Evolutionary conservation across 2,113 vertebrate genomes (phyloP).

Genomic region (Ameiurus melas): DNA sequence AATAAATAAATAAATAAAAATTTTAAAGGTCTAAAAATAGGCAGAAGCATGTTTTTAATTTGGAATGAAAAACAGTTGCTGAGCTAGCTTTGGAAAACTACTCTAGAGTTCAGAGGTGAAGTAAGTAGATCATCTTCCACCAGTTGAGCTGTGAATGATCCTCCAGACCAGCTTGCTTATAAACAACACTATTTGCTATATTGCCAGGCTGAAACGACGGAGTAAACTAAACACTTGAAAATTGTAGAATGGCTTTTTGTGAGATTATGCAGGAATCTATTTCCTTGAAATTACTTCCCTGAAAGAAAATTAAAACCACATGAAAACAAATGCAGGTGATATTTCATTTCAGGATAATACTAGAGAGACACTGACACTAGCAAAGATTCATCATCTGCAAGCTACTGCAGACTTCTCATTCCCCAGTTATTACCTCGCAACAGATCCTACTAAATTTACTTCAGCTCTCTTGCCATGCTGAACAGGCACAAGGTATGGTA

Average conservation of each 20-base stretch:
- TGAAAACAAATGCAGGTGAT: slow-evolving; percentile 9
- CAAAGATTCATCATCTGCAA: slow-evolving; percentile 15
- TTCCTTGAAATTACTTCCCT: slow-evolving; percentile 15
- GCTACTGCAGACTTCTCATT: slow-evolving; percentile 16
- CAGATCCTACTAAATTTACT: slow-evolving; percentile 19
- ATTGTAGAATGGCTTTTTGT: neutral
- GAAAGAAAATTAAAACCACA: slow-evolving; percentile 23
- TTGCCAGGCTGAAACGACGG: neutral
- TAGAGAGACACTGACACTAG: slow-evolving; percentile 16
- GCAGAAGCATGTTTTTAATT: neutral
- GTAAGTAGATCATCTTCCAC: neutral
- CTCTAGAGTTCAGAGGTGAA: neutral
- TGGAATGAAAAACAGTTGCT: neutral
- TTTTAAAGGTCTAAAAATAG: neutral
- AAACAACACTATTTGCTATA: neutral
- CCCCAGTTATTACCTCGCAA: slow-evolving; percentile 21
- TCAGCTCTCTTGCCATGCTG: slow-evolving; percentile 11
- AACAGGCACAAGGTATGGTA: neutral
- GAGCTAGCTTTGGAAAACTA: neutral
- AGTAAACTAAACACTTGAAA: neutral
- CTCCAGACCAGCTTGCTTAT: neutral
- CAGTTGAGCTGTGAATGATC: slow-evolving; percentile 15
- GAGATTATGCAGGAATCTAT: slow-evolving; percentile 3
- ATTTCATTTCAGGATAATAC: slow-evolving; percentile 17
- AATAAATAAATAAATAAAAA: too few species aligned